Conservation (phyloP, 2,797 vertebrate species). For the Lemur catta region DNA sequence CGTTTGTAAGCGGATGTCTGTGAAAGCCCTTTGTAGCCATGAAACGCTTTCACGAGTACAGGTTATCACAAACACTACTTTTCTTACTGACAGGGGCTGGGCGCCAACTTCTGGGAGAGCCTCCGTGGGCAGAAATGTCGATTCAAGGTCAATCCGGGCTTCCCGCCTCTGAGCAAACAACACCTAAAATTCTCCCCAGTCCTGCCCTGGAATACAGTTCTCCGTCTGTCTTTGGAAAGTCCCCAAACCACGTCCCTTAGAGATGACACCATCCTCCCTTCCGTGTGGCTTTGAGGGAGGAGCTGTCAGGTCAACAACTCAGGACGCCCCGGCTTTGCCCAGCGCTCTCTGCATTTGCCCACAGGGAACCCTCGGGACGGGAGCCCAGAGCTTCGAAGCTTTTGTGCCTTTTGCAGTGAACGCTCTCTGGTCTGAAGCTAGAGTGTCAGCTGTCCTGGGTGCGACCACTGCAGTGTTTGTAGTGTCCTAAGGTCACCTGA, state of each 20-base stretch:
- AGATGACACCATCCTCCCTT: not conserved
- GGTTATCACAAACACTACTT: no score
- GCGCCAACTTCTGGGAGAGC: fast-evolving
- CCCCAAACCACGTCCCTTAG: not conserved
- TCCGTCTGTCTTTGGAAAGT: not conserved
- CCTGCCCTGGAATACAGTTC: fast-evolving
- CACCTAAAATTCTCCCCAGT: fast-evolving
- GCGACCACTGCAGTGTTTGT: no score
- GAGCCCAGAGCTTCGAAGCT: fast-evolving
- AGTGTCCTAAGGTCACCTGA: fast-evolving
- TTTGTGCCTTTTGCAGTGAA: not conserved
- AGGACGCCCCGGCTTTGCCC: no score
- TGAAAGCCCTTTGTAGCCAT: fast-evolving
- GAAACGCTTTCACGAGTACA: not conserved
- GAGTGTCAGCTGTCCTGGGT: no score
- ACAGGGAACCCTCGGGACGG: not conserved
- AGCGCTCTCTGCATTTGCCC: not conserved
- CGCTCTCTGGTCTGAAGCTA: not conserved
- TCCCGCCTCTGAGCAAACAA: fast-evolving
- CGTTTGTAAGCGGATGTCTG: fast-evolving
- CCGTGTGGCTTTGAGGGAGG: not conserved
- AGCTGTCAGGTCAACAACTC: no score
- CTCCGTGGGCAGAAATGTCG: fast-evolving
- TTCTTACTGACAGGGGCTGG: fast-evolving
- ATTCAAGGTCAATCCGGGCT: no score